Evolutionary conservation across 2,797 vertebrate species (phyloP).

Genomic region (Dipus sagitta): DNA sequence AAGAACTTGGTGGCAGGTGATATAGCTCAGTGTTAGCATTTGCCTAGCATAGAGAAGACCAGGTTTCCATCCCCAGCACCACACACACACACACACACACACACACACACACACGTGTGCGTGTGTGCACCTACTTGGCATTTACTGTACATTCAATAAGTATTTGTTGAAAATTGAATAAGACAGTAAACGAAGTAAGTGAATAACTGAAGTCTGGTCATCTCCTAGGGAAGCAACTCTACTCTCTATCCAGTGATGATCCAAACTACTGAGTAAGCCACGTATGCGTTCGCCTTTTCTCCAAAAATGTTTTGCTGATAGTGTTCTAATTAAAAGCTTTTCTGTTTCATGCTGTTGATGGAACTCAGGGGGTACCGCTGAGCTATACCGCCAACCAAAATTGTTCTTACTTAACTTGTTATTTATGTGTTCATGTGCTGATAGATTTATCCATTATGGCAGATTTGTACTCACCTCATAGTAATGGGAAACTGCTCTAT

Average conservation of each 20-base stretch:
- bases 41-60: too few relatives aligned
- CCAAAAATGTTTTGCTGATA: background rate
- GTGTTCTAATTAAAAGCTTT: background rate
- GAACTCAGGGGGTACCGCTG: background rate
- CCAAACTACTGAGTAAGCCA: background rate
- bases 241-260: background rate
- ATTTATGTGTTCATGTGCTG: background rate
- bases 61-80: background rate
- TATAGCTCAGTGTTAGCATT: background rate
- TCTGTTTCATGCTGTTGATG: background rate
- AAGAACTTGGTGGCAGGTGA: background rate
- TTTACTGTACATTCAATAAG: background rate
- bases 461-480: background rate
- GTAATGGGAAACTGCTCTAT: fast-evolving
- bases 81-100: too few relatives aligned
- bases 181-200: background rate
- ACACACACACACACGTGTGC: too few relatives aligned
- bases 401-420: background rate
- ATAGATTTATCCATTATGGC: background rate
- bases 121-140: background rate
- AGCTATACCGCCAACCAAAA: background rate
- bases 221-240: background rate
- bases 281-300: background rate
- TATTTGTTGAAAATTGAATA: background rate
- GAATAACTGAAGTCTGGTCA: background rate